phyloP scores from a whole-genome alignment of 64 coral and sea anemone species.

The Catalaphyllia jardinei region DNA sequence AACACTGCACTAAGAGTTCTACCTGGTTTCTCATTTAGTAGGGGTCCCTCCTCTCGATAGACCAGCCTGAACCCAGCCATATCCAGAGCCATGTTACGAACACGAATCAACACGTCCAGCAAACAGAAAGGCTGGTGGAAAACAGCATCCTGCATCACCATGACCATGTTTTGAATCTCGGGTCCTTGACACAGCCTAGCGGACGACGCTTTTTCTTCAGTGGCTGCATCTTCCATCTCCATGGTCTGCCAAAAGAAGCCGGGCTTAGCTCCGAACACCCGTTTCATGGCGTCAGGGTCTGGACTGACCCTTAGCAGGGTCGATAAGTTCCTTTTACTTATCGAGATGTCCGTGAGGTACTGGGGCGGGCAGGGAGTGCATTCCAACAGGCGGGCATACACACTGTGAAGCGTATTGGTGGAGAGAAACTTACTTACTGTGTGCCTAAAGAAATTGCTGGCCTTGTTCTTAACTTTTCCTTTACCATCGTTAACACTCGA shows the following conservation, averaged over 20 bases:
- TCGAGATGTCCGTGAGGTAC: constrained; percentile 23
- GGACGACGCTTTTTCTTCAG: not conserved
- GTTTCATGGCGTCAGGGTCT: constrained; percentile 75
- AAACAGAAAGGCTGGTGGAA: constrained; percentile 80
- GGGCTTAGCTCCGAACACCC: constrained; percentile 74
- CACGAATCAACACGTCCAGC: constrained; percentile 80
- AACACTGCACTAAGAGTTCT: not conserved
- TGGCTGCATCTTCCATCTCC: constrained; percentile 44
- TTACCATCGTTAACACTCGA: constrained; percentile 20
- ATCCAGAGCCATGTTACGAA: constrained; percentile 71
- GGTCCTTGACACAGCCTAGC: constrained; percentile 32
- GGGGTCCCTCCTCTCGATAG: not conserved
- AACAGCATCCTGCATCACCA: constrained; percentile 62
- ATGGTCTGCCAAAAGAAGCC: constrained; percentile 94
- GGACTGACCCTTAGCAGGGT: constrained; percentile 60
- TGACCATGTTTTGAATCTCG: constrained; percentile 72
- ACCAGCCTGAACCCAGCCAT: constrained; percentile 76
- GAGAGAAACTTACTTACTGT: constrained; percentile 81
- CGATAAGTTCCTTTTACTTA: constrained; percentile 68
- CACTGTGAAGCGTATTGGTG: constrained; percentile 73
- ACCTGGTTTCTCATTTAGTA: constrained; percentile 40
- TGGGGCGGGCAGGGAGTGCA: not conserved
- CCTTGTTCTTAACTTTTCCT: constrained; percentile 18
- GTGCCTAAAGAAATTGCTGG: constrained; percentile 56
- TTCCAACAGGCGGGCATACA: constrained; percentile 48